Evolutionary conservation across 1,140 invertebrate genomes (phyloP).

Genomic region (Arion vulgaris): DNA sequence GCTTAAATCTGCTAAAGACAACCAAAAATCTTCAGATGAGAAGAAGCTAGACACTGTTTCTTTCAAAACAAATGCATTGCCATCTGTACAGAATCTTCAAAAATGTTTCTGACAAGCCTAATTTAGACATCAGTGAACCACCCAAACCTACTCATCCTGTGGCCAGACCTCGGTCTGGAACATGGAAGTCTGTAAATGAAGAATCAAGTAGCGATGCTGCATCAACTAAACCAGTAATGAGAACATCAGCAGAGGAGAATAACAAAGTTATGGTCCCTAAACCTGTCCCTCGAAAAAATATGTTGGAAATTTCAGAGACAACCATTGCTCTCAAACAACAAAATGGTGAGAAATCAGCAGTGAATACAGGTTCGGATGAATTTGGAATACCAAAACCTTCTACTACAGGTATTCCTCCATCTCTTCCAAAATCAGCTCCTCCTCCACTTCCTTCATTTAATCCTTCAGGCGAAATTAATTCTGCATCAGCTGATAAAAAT

Average conservation of each 20-base stretch:
- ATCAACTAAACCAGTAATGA: neutral
- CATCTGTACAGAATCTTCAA: neutral
- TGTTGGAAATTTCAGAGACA: neutral
- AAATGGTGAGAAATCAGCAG: neutral
- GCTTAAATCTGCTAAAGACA: neutral
- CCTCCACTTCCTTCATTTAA: constrained; percentile 38
- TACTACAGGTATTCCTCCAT: constrained; percentile 22
- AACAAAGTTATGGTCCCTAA: constrained; percentile 7
- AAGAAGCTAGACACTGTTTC: constrained; percentile 1
- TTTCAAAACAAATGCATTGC: constrained; percentile 10
- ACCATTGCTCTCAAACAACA: neutral
- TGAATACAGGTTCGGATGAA: neutral
- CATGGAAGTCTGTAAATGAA: neutral
- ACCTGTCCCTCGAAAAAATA: constrained; percentile 8
- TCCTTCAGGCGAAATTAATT: neutral
- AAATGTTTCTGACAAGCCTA: neutral
- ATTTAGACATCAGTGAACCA: neutral
- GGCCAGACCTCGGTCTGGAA: neutral
- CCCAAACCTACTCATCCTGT: neutral
- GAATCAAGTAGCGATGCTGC: neutral
- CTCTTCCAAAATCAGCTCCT: constrained; percentile 33
- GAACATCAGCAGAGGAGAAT: neutral
- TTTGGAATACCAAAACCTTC: neutral
- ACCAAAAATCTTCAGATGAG: neutral
- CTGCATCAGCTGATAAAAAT: neutral